Conservation (phyloP, 2,797 vertebrate genomes). For the Rallus crepitans region DNA sequence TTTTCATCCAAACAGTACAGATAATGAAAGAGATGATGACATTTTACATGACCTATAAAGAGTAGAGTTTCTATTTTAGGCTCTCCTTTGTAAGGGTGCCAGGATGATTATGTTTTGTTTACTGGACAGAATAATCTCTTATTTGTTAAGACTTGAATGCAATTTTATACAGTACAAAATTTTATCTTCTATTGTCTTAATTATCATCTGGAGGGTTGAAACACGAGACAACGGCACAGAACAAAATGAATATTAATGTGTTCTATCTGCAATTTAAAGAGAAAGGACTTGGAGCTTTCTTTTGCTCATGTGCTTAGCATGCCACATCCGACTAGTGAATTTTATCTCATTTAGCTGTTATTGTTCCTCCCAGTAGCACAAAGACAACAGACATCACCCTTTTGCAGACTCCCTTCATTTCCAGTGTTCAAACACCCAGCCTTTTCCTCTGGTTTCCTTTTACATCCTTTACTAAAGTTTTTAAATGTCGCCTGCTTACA, state of each 20-base stretch:
- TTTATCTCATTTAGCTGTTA: background rate
- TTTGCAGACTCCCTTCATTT: background rate
- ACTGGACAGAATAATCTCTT: constrained; percentile 67
- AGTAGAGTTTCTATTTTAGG: constrained; percentile 57
- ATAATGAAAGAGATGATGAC: constrained; percentile 58
- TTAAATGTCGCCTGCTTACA: background rate
- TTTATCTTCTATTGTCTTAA: constrained; percentile 71
- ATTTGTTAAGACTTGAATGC: constrained; percentile 59
- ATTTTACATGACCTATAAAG: constrained; percentile 63
- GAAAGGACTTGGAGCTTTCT: constrained; percentile 21
- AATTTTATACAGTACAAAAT: constrained; percentile 49
- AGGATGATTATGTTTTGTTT: constrained; percentile 68
- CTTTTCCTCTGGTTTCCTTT: background rate
- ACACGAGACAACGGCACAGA: constrained; percentile 10
- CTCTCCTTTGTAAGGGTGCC: constrained; percentile 36
- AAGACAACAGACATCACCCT: background rate
- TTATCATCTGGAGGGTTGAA: constrained; percentile 68
- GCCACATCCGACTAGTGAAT: background rate
- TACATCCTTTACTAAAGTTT: background rate
- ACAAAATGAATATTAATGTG: constrained; percentile 61
- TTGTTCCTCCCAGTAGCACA: background rate
- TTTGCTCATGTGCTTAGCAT: background rate
- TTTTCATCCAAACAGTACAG: constrained; percentile 63
- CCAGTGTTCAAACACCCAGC: background rate
- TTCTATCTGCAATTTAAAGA: constrained; percentile 43